Conservation (phyloP, 2,888 invertebrate genomes). For the Cyclophora punctaria region DNA sequence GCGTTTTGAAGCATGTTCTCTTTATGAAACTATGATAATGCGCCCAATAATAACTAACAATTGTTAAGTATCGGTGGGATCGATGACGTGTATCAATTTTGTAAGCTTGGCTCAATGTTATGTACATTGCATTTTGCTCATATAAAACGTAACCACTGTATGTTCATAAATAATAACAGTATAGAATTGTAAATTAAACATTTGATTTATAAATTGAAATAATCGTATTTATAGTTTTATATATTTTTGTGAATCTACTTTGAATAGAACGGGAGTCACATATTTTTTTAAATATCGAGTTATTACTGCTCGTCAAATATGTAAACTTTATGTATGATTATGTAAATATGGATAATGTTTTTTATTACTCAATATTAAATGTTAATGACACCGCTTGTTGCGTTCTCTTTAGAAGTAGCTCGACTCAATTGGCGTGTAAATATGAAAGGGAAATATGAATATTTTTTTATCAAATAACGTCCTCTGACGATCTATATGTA, state of each 20-base stretch:
- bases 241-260: too few relatives aligned
- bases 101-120: constrained; percentile 35
- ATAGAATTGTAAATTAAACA: too few relatives aligned
- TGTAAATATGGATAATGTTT: constrained; percentile 4
- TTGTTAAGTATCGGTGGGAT: too few relatives aligned
- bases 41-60: too few relatives aligned
- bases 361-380: constrained; percentile 40
- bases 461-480: constrained; percentile 52
- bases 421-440: constrained; percentile 44
- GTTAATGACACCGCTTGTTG: constrained; percentile 3
- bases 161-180: too few relatives aligned
- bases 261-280: too few relatives aligned
- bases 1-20: too few relatives aligned
- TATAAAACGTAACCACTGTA: constrained; percentile 7
- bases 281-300: too few relatives aligned
- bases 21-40: too few relatives aligned
- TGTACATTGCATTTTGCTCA: constrained; percentile 60
- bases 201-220: too few relatives aligned
- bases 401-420: too few relatives aligned
- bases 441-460: constrained; percentile 45
- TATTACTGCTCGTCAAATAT: constrained; percentile 1
- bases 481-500: constrained; percentile 12
- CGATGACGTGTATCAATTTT: background rate
- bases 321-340: constrained; percentile 3
- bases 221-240: too few relatives aligned